phyloP scores from a whole-genome alignment of 2,113 vertebrate species.

The Malurus alboscapulatus region DNA sequence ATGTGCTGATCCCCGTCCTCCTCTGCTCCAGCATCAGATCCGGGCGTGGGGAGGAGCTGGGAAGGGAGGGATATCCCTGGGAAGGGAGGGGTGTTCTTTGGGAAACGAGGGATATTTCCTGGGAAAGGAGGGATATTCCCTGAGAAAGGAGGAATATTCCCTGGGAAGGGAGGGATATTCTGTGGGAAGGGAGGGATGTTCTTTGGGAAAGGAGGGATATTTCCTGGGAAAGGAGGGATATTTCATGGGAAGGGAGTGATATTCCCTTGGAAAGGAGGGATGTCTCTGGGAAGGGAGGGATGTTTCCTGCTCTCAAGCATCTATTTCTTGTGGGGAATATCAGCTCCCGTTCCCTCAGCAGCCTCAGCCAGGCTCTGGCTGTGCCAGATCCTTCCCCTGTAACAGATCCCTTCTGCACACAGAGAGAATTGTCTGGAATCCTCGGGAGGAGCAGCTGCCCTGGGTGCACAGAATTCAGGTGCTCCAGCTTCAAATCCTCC shows the following conservation, averaged over 20 bases:
- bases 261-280: not conserved
- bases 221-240: not conserved
- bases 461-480: not conserved
- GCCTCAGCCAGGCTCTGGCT: not conserved
- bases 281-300: not conserved
- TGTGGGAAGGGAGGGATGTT: not conserved
- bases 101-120: too few relatives aligned
- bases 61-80: not conserved
- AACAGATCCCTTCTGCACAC: not conserved
- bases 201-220: not conserved
- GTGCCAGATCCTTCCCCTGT: not conserved
- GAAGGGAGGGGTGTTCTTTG: too few relatives aligned
- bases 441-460: not conserved
- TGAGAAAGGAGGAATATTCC: too few relatives aligned
- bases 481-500: not conserved
- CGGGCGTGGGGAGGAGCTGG: rapidly evolving
- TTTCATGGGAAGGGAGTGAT: not conserved
- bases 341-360: not conserved
- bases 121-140: too few relatives aligned
- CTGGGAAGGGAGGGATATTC: not conserved
- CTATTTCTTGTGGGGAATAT: not conserved
- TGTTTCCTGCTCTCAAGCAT: not conserved
- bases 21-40: too few relatives aligned
- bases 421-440: not conserved
- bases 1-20: not conserved